Conservation (phyloP, 2,113 vertebrate species). For the Morone saxatilis region DNA sequence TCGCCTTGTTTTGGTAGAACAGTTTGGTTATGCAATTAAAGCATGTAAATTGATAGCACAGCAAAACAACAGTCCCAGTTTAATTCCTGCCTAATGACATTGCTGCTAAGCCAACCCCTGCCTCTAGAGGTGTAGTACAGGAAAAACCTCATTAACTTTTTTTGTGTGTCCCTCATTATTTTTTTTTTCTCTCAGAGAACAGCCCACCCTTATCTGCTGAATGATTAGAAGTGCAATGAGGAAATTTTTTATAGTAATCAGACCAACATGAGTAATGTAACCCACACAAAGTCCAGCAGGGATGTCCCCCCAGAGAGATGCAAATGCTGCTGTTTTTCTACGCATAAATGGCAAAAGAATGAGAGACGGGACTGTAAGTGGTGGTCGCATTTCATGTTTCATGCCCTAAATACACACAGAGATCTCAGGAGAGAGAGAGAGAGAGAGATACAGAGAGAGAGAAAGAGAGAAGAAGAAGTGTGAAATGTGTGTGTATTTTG, state of each 20-base stretch:
- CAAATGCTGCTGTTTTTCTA: slow-evolving; percentile 63
- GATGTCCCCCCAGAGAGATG: slow-evolving; percentile 58
- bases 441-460: too few relatives aligned
- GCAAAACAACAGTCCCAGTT: slow-evolving; percentile 79
- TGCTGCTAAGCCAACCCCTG: slow-evolving; percentile 74
- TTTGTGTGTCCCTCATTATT: slow-evolving; percentile 61
- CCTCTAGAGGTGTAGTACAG: slow-evolving; percentile 75
- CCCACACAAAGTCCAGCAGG: slow-evolving; percentile 61
- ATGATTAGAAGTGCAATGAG: slow-evolving; percentile 76
- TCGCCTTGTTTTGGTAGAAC: slow-evolving; percentile 49
- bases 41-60: slow-evolving; percentile 79
- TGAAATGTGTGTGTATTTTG: slow-evolving; percentile 16
- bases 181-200: slow-evolving; percentile 36
- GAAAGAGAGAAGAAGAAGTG: too few relatives aligned
- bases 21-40: slow-evolving; percentile 78
- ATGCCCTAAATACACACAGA: slow-evolving; percentile 4
- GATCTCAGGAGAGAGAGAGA: neutral
- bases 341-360: slow-evolving; percentile 42
- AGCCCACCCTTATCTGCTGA: slow-evolving; percentile 67
- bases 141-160: slow-evolving; percentile 81
- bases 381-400: slow-evolving; percentile 35
- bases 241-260: slow-evolving; percentile 47
- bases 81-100: slow-evolving; percentile 80
- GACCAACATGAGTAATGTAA: slow-evolving; percentile 53
- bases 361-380: slow-evolving; percentile 42